phyloP scores from a whole-genome alignment of 2,113 vertebrate genomes.

The Pagrus major region DNA sequence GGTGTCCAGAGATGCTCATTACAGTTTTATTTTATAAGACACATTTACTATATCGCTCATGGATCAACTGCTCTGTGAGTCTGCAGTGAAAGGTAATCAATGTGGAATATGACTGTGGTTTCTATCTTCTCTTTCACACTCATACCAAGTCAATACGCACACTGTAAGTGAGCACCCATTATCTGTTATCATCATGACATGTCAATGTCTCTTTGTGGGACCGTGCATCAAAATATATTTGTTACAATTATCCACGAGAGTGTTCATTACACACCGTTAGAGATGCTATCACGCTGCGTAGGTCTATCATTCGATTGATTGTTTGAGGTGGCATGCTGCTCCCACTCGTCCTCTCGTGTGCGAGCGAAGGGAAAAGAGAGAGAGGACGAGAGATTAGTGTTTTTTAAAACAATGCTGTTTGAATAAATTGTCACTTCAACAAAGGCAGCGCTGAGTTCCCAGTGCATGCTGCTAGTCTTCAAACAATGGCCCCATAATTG shows the following conservation, averaged over 20 bases:
- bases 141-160: not conserved
- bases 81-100: slow-evolving; percentile 33
- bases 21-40: slow-evolving; percentile 1
- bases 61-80: not conserved
- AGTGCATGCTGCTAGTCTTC: not conserved
- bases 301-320: slow-evolving; percentile 57
- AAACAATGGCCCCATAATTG: not conserved
- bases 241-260: slow-evolving; percentile 23
- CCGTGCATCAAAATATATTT: slow-evolving; percentile 23
- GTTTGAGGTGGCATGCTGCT: slow-evolving; percentile 52
- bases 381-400: slow-evolving; percentile 23
- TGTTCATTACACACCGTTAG: slow-evolving; percentile 19
- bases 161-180: slow-evolving; percentile 26
- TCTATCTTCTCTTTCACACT: not conserved
- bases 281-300: slow-evolving; percentile 38
- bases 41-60: not conserved
- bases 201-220: slow-evolving; percentile 16
- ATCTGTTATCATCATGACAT: slow-evolving; percentile 27
- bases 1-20: not conserved
- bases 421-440: slow-evolving; percentile 15
- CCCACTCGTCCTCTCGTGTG: slow-evolving; percentile 55
- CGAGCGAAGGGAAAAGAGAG: slow-evolving; percentile 22
- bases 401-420: slow-evolving; percentile 10
- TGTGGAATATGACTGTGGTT: slow-evolving; percentile 1
- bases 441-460: not conserved